These are phyloP conservation scores for Melolontha melolontha DNA, from an alignment of 2,888 invertebrate genomes.

Conservation along the genomic window DNA sequence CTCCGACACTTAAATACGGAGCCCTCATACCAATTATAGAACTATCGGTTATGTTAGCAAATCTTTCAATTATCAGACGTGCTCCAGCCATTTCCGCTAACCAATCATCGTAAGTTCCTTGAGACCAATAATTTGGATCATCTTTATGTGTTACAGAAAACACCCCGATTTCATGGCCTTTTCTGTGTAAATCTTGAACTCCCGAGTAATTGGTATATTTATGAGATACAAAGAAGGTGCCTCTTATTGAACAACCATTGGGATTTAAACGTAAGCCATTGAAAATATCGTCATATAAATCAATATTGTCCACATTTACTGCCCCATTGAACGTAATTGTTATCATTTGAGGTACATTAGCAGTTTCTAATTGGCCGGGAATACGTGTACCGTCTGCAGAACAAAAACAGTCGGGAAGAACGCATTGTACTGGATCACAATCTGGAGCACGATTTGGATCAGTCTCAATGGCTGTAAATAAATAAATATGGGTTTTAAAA, in stretches of 20 bases:
- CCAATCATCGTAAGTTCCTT: slow-evolving; percentile 92
- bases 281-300: slow-evolving; percentile 90
- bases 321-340: slow-evolving; percentile 95
- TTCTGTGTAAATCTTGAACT: slow-evolving; percentile 88
- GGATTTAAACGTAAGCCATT: slow-evolving; percentile 89
- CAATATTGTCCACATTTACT: slow-evolving; percentile 92
- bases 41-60: slow-evolving; percentile 92
- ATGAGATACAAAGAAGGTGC: slow-evolving; percentile 92
- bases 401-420: slow-evolving; percentile 92
- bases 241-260: slow-evolving; percentile 89
- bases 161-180: slow-evolving; percentile 91
- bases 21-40: slow-evolving; percentile 91
- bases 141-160: slow-evolving; percentile 94
- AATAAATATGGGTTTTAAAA: not conserved
- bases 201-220: slow-evolving; percentile 94
- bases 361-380: slow-evolving; percentile 84
- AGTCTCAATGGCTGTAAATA: slow-evolving; percentile 81
- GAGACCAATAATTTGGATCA: slow-evolving; percentile 90
- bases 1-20: slow-evolving; percentile 90
- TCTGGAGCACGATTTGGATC: slow-evolving; percentile 94
- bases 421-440: slow-evolving; percentile 90
- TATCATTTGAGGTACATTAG: slow-evolving; percentile 93
- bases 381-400: slow-evolving; percentile 92
- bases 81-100: slow-evolving; percentile 94
- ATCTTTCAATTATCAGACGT: slow-evolving; percentile 86